Evolutionary conservation across 1,140 invertebrate genomes (phyloP), one percentile per base, ranked within the genome.

Genomic region (Temnothorax curvispinosus): DNA sequence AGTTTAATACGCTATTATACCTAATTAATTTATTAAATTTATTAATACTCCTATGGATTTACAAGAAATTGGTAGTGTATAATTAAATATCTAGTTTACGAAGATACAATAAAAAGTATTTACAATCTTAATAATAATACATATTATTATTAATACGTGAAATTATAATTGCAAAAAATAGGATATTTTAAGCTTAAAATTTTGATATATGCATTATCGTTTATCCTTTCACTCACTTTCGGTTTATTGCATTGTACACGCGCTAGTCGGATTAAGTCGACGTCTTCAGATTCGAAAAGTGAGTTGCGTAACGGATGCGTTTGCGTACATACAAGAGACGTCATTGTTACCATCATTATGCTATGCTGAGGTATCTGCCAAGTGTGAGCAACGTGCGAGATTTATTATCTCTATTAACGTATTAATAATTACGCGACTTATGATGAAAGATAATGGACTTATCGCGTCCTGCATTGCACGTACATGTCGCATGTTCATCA

Each of bases 341-440:
- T 60, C 38, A 76, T 32, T 38, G 32, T n/a, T 50, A 50, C 9
- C 65, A 1, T 65, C 56, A 9, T 27, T 35, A 50, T 21, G 27
- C 0, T n/a, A 32, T 32, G 6, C 13, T 13, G 44, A 80, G 8
- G 6, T 58, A 71, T 15, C 38, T 65, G 32, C 35, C 9, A 8
- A 56, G 13, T 13, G 50, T 27, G 2, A 13, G 58, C 27, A 38
- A 50, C 7, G 11, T 32, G 11, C 18, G 41, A 50, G 27, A 84
- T 74, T 74, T 82, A 75, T 75, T n/a, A 44, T 60, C 44, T 27
- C 3, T 21, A 47, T 82, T 60, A 82, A 82, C 54, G 32, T 50
- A 41, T 38, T 84, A 84, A 74, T 84, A 62, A 60, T 81, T 81
- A 58, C 3, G 50, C 5, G 38, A 56, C 9, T 81, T 69, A 69